phyloP scores from a whole-genome alignment of 64 coral and sea anemone genomes.

The Montipora cactus region DNA sequence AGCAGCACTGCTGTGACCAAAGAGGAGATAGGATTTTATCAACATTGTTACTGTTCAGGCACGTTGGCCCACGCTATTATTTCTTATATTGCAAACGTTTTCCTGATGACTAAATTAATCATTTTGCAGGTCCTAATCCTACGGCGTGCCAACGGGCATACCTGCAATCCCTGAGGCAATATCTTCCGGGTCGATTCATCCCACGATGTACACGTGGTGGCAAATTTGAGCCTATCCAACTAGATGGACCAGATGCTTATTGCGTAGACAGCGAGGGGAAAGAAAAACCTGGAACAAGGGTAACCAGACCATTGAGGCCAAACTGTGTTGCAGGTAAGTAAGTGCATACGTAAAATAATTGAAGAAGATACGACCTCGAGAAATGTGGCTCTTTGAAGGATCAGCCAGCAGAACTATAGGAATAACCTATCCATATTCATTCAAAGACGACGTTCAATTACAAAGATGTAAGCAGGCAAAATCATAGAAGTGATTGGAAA shows the following conservation, averaged over 20 bases:
- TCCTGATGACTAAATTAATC: not conserved
- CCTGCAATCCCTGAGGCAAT: conserved; percentile 48
- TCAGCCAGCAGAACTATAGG: too few relatives aligned
- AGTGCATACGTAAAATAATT: not conserved
- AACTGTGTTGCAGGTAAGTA: conserved; percentile 71
- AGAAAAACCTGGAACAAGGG: conserved; percentile 78
- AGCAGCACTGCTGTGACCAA: too few relatives aligned
- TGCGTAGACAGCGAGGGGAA: conserved; percentile 72
- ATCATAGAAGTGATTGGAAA: too few relatives aligned
- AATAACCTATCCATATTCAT: too few relatives aligned
- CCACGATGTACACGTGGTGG: conserved; percentile 77
- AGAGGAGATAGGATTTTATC: too few relatives aligned
- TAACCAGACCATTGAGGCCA: conserved; percentile 73
- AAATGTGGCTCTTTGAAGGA: too few relatives aligned
- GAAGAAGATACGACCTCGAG: too few relatives aligned
- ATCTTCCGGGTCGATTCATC: conserved; percentile 65
- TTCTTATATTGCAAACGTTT: too few relatives aligned
- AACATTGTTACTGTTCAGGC: too few relatives aligned
- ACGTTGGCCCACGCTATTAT: too few relatives aligned
- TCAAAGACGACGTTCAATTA: too few relatives aligned
- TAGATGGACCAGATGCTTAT: conserved; percentile 50
- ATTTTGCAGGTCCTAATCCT: conserved; percentile 55
- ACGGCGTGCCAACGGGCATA: conserved; percentile 74
- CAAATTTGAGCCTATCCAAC: conserved; percentile 69
- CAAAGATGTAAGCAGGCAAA: too few relatives aligned